Percentiles rank a stretch among this genome's conserved stretches.
These are phyloP conservation scores for Gallinago media DNA, from an alignment of 2,113 vertebrate genomes.

Conservation along the genomic window DNA sequence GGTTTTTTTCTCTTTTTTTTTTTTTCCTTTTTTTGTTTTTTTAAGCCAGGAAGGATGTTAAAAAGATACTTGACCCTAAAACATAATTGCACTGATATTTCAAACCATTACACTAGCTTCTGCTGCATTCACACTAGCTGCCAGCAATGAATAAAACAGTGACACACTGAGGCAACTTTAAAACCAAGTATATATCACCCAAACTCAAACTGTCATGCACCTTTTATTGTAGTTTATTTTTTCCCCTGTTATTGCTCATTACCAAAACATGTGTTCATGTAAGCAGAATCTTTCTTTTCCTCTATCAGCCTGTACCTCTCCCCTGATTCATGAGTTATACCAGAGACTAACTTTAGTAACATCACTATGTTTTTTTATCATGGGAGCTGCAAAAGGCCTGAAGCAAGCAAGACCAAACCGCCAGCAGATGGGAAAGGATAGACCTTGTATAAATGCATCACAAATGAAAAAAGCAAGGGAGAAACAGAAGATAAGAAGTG, in stretches of 20 bases:
- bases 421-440: neutral
- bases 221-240: slow-evolving; percentile 35
- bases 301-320: neutral
- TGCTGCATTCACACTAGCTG: neutral
- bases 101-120: neutral
- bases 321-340: neutral
- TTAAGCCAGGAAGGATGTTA: neutral
- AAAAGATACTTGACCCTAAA: slow-evolving; percentile 34
- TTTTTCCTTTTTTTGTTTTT: rapidly evolving
- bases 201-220: neutral
- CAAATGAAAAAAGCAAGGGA: neutral
- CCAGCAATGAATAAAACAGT: slow-evolving; percentile 8
- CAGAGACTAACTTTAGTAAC: neutral
- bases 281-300: neutral
- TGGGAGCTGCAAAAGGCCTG: neutral
- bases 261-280: neutral
- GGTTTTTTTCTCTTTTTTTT: neutral
- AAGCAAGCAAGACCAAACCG: neutral
- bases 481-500: neutral
- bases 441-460: neutral
- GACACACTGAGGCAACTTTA: neutral
- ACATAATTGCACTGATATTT: slow-evolving; percentile 3
- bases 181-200: slow-evolving; percentile 12
- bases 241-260: neutral
- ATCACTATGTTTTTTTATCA: neutral